These are phyloP conservation scores for Drosophila robusta DNA, from an alignment of 2,888 invertebrate genomes.

Conservation along the genomic window DNA sequence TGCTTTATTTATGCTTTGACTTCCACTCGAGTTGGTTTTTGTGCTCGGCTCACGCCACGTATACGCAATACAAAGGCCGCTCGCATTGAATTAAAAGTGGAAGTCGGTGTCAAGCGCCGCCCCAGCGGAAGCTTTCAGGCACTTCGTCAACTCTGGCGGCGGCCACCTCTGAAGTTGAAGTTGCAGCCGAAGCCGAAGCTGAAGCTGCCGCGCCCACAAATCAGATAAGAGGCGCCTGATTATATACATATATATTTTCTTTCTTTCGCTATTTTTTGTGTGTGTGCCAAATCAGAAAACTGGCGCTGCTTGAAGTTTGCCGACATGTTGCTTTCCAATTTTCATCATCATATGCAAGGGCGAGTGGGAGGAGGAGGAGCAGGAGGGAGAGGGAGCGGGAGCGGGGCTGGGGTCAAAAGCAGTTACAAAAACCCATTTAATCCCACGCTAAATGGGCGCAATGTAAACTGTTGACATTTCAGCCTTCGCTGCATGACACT, in stretches of 20 bases:
- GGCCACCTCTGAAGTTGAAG: constrained; percentile 20
- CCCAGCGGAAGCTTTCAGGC: constrained; percentile 73
- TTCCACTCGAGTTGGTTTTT: constrained; percentile 30
- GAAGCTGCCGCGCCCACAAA: constrained; percentile 58
- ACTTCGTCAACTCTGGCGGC: constrained; percentile 67
- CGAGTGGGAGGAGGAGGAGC: not conserved
- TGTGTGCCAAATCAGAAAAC: constrained; percentile 37
- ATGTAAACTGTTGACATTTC: constrained; percentile 79
- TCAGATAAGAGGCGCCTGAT: constrained; percentile 68
- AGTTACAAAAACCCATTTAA: constrained; percentile 74
- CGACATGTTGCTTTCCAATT: constrained; percentile 65
- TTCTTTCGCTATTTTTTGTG: constrained; percentile 12
- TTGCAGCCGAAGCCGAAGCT: not conserved
- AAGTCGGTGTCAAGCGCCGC: constrained; percentile 63
- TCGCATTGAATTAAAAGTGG: constrained; percentile 68
- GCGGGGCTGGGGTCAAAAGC: constrained; percentile 50
- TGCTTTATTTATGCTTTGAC: constrained; percentile 66
- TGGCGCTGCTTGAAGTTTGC: constrained; percentile 62
- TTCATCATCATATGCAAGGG: constrained; percentile 58
- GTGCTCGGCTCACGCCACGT: constrained; percentile 46
- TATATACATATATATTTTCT: constrained; percentile 21
- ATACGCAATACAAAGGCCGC: constrained; percentile 61
- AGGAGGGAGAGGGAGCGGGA: not conserved
- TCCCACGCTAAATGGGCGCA: constrained; percentile 78
- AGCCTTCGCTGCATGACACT: constrained; percentile 70